Percentiles rank a stretch among this genome's conserved stretches.
Evolutionary conservation across 2,888 invertebrate species (phyloP).

Genomic region (Noctua janthina): DNA sequence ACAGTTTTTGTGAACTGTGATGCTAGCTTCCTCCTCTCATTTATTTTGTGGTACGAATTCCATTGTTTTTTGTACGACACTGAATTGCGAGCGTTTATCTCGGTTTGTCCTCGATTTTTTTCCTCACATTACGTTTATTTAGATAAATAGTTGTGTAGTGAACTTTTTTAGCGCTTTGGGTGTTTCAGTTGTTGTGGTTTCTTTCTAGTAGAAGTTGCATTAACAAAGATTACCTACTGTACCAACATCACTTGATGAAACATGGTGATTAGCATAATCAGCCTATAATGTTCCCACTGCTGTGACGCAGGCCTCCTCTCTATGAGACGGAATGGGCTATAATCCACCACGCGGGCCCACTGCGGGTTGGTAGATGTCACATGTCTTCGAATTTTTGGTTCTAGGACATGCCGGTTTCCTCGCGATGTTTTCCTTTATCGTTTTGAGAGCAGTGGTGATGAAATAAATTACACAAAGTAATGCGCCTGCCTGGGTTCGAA

Average conservation of each 20-base stretch:
- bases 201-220: not conserved
- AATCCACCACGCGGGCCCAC: no score
- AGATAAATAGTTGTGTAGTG: conserved; percentile 8
- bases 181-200: not conserved
- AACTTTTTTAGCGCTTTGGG: not conserved
- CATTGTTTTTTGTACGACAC: conserved; percentile 68
- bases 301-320: no score
- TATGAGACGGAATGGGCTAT: no score
- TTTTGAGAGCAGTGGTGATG: no score
- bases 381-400: no score
- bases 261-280: no score
- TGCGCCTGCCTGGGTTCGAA: no score
- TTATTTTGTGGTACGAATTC: conserved; percentile 44
- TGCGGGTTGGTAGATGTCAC: no score
- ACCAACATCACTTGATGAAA: not conserved
- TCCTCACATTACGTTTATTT: conserved; percentile 19
- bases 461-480: no score
- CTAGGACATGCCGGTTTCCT: no score
- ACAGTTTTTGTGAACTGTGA: conserved; percentile 53
- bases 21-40: conserved; percentile 44
- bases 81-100: conserved; percentile 59
- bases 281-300: no score
- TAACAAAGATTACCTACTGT: not conserved
- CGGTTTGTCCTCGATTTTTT: conserved; percentile 39
- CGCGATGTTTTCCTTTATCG: no score